Conservation (phyloP, 2,888 invertebrate genomes). For the Ryuthela nishihirai region DNA sequence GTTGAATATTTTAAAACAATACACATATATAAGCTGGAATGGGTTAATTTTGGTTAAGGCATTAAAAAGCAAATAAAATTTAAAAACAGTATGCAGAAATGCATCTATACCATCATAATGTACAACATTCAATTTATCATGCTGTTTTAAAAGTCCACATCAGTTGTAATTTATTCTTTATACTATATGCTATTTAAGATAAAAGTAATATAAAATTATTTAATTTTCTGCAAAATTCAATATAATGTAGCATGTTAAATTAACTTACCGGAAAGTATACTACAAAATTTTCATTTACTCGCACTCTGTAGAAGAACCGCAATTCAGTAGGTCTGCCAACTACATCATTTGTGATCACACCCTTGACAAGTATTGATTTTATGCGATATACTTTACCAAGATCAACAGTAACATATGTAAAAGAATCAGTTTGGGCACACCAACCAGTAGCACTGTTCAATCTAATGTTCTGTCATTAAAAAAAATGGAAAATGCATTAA, state of each 20-base stretch:
- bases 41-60: too few species aligned
- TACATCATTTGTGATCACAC: constrained; percentile 90
- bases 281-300: constrained; percentile 89
- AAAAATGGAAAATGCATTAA: too few species aligned
- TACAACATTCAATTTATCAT: too few species aligned
- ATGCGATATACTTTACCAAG: constrained; percentile 85
- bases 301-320: constrained; percentile 92
- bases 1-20: too few species aligned
- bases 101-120: too few species aligned
- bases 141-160: too few species aligned
- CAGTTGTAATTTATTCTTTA: too few species aligned
- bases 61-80: too few species aligned
- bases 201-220: background rate
- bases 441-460: constrained; percentile 90
- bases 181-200: background rate
- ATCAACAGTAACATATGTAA: constrained; percentile 93
- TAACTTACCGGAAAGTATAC: constrained; percentile 75
- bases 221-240: too few species aligned
- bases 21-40: too few species aligned
- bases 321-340: constrained; percentile 95
- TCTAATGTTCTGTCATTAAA: constrained; percentile 62
- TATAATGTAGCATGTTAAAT: background rate
- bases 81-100: too few species aligned
- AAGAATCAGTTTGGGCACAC: constrained; percentile 88
- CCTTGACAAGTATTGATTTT: constrained; percentile 80